These are phyloP conservation scores for Meteorus cinctellus DNA, from an alignment of 2,888 invertebrate species.

Conservation along the genomic window DNA sequence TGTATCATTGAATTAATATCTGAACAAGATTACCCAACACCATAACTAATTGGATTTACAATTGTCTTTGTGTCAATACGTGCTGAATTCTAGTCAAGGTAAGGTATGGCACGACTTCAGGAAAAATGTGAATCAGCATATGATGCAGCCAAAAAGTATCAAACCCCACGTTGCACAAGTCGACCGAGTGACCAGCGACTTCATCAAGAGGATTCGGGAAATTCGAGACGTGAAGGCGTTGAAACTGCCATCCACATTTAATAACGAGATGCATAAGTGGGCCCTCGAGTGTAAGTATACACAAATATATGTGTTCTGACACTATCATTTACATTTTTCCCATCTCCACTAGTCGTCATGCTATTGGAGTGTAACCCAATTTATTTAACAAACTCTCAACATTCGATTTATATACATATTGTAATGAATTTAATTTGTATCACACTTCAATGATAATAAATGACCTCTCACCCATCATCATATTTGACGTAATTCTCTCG, in stretches of 20 bases:
- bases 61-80: not conserved
- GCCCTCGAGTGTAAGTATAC: slow-evolving; percentile 84
- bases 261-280: slow-evolving; percentile 86
- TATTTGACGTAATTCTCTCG: no score
- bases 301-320: slow-evolving; percentile 26
- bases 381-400: not conserved
- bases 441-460: no score
- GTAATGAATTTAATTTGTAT: no score
- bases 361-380: not conserved
- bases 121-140: slow-evolving; percentile 87
- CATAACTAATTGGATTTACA: not conserved
- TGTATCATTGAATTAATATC: not conserved
- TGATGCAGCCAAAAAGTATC: slow-evolving; percentile 87
- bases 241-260: slow-evolving; percentile 81
- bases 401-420: not conserved
- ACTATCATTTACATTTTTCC: not conserved
- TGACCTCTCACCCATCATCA: no score
- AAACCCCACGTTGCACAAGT: slow-evolving; percentile 84
- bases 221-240: slow-evolving; percentile 71
- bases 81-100: slow-evolving; percentile 80
- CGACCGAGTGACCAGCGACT: slow-evolving; percentile 84
- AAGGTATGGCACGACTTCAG: slow-evolving; percentile 90
- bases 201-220: slow-evolving; percentile 79
- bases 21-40: not conserved
- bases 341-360: not conserved